Evolutionary conservation across 2,888 invertebrate species (phyloP), one percentile per base, ranked within the genome.

Genomic region (Sympetrum striolatum): DNA sequence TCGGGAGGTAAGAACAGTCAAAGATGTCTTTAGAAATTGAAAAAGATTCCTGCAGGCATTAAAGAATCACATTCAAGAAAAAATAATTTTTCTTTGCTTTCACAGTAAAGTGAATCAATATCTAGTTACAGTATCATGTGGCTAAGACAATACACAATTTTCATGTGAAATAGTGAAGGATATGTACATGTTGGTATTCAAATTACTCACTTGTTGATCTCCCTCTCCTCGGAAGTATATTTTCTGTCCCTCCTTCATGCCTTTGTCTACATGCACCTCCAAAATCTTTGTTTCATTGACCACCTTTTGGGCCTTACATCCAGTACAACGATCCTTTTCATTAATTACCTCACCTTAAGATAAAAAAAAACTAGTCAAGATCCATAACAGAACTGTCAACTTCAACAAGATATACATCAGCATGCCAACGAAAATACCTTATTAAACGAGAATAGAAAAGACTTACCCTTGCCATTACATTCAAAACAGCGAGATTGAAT

Each of bases 191-290:
- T 53, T 53, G 18, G 2, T 31, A 15, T 15, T 82, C 37, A 80
- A 90, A 79, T 39, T 86, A 91, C 93, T 92, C 93, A 95, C 95
- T 93, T 94, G 94, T 93, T 98, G 98, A 94, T 99, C 98, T 58
- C 98, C 98, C 94, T 98, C 98, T 64, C 97, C 97, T 92, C 96
- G 95, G 93, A 98, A 98, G 92, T 96, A 95, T 91, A 99, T 97
- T 94, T 97, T 98, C 93, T 98, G 97, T 92, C 96, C 96, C 93
- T 98, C 97, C 91, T 95, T 95, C 97, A 98, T 98, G 53, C 98
- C 98, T 93, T 97, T 97, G 92, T 98, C 98, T 91, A 99, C 96
- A 93, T 97, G 96, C 15, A 98, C 97, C 93, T 98, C 98, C 90
- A 98, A 94, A 91, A 97, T 96, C 94, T 98, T 97, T 31, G 96